Percentiles rank a stretch among this genome's conserved stretches.
Conservation (phyloP, 2,888 invertebrate species). For the Celastrina argiolus region DNA sequence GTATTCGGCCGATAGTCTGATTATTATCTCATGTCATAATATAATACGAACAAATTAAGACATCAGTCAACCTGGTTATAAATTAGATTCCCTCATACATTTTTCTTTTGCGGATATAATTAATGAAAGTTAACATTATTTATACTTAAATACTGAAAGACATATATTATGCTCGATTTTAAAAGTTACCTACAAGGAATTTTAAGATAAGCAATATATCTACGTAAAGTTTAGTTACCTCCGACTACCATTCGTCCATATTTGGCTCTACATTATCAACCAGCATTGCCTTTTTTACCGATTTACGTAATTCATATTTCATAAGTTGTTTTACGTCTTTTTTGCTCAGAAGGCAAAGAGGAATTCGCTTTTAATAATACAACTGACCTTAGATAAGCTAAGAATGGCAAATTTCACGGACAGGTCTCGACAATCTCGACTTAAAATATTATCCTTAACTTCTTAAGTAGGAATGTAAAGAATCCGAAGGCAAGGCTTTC, state of each 20-base stretch:
- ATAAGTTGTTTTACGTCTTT: neutral
- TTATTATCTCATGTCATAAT: no score
- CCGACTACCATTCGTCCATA: neutral
- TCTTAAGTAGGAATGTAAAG: neutral
- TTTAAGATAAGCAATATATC: no score
- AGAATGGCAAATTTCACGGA: neutral
- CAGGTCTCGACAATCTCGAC: constrained; percentile 3
- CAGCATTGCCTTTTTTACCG: neutral
- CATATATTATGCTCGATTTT: no score
- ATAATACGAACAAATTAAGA: no score
- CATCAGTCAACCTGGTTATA: no score
- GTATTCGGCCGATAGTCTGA: no score
- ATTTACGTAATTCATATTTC: constrained; percentile 6
- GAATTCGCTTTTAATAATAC: constrained; percentile 7
- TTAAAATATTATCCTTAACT: constrained; percentile 11
- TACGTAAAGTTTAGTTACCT: no score
- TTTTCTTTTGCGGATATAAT: no score
- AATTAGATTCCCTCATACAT: no score
- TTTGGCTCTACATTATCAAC: neutral
- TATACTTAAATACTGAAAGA: no score
- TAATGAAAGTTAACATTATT: no score
- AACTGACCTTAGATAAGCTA: neutral
- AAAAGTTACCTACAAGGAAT: no score
- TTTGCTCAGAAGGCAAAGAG: neutral
- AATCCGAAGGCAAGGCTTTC: neutral